Conservation (phyloP, 2,113 vertebrate species). For the Salvelinus sp. region DNA sequence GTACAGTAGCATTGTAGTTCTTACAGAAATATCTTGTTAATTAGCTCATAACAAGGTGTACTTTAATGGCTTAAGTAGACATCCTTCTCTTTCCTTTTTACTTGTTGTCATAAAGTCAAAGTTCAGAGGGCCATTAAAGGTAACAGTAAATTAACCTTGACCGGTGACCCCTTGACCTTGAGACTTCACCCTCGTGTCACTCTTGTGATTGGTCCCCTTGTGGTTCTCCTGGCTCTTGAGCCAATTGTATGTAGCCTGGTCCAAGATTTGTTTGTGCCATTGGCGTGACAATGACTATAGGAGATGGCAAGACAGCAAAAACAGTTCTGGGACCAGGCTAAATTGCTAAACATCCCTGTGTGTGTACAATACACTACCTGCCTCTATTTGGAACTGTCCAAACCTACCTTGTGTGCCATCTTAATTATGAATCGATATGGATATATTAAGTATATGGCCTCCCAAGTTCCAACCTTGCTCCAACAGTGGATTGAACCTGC, state of each 20-base stretch:
- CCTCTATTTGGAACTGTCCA: slow-evolving; percentile 16
- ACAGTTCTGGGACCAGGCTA: too few species aligned
- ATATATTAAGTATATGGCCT: slow-evolving; percentile 40
- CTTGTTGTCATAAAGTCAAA: slow-evolving; percentile 76
- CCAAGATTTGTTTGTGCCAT: too few species aligned
- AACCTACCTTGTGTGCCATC: slow-evolving; percentile 7
- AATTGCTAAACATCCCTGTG: too few species aligned
- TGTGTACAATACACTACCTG: neutral
- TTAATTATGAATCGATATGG: neutral
- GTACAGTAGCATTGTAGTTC: too few species aligned
- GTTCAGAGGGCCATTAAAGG: slow-evolving; percentile 83
- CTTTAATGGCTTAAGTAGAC: neutral
- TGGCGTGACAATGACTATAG: neutral
- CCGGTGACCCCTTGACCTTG: slow-evolving; percentile 51
- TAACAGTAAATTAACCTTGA: slow-evolving; percentile 60
- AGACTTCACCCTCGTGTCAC: slow-evolving; percentile 49
- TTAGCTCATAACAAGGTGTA: neutral
- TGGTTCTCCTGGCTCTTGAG: slow-evolving; percentile 27
- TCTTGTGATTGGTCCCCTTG: slow-evolving; percentile 59
- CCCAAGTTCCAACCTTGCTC: slow-evolving; percentile 4
- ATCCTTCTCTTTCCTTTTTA: slow-evolving; percentile 29
- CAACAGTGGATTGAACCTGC: slow-evolving; percentile 17
- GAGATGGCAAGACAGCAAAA: too few species aligned
- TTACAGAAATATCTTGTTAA: too few species aligned
- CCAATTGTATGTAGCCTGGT: neutral